Percentiles rank a stretch among this genome's conserved stretches.
phyloP scores from a whole-genome alignment of 2,888 invertebrate species.

The Temnothorax ravouxi region DNA sequence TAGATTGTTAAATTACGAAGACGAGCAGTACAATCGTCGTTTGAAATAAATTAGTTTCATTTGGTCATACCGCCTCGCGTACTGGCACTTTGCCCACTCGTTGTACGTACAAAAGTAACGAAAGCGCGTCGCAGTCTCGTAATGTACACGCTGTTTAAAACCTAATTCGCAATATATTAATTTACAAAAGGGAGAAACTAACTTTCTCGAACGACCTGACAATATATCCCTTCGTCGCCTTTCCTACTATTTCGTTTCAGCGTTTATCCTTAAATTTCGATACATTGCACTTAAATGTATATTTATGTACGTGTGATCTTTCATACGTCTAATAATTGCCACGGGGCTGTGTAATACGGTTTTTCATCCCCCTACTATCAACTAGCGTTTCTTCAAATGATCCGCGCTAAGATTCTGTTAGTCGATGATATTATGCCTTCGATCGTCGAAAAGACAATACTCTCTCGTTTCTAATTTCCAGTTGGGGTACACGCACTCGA shows the following conservation, averaged over 20 bases:
- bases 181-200: conserved; percentile 43
- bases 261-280: conserved; percentile 59
- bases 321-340: conserved; percentile 37
- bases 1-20: conserved; percentile 28
- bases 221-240: conserved; percentile 29
- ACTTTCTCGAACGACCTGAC: conserved; percentile 26
- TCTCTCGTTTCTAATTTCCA: conserved; percentile 5
- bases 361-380: background rate
- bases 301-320: conserved; percentile 43
- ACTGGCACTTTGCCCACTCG: conserved; percentile 28
- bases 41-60: conserved; percentile 43
- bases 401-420: conserved; percentile 33
- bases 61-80: conserved; percentile 39
- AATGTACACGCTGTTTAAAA: conserved; percentile 43
- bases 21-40: background rate
- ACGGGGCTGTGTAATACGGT: background rate
- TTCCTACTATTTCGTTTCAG: conserved; percentile 41
- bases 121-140: conserved; percentile 52
- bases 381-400: conserved; percentile 5
- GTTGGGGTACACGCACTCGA: conserved; percentile 30
- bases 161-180: conserved; percentile 49
- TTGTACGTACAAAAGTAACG: conserved; percentile 72
- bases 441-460: conserved; percentile 23
- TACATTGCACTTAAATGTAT: conserved; percentile 63
- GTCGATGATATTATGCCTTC: conserved; percentile 17